Base-by-base conservation (phyloP, 2,888 invertebrate species). In the Leucophenga montana region DNA sequence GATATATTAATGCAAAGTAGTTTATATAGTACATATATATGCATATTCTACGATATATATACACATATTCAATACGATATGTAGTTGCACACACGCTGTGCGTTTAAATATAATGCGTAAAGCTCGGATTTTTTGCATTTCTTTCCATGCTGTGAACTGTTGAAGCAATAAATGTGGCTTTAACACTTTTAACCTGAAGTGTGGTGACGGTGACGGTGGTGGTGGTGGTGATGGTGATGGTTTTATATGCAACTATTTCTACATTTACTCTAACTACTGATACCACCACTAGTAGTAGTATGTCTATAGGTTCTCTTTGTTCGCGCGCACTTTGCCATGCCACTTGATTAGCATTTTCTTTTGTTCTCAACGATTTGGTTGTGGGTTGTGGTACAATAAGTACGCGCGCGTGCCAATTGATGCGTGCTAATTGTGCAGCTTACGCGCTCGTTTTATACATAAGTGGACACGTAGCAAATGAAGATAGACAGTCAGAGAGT, bases 401-500 rank as follows among this genome's bases (percentile, higher is more conserved):
- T 80, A 74, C 73, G 73, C 73, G 83, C 79, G 79, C 83, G 81
- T 84, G 83, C 75, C 82, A 79, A 85, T 85, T 84, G 84, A 84
- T 84, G 83, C 77, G 80, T 83, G 77, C 84, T 84, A 84, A 84
- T 84, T 84, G 84, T 76, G 73, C 77, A 72, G 77, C 74, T 79
- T 75, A 74, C 66, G 71, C 67, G 68, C 68, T 62, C 44, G 61
- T 69, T 72, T 69, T 68, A 71, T 27, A 27, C 27, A 27, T 68
- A 71, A 74, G 57, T 71, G 57, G 18, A 70, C 64, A 62, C 54
- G 44, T 50, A 50, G 46, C 48, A 46, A 57, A 66, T 33, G 31
- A 11, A 27, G n/a, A 50, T 16, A 50, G 50, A 50, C 16, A n/a
- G 50, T 11, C 1, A 50, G 18, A 50, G n/a, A 46, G 3, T 46